Evolutionary conservation across 2,113 vertebrate genomes (phyloP), one percentile per base, ranked within the genome.

Genomic region (Myotis brandtii): DNA sequence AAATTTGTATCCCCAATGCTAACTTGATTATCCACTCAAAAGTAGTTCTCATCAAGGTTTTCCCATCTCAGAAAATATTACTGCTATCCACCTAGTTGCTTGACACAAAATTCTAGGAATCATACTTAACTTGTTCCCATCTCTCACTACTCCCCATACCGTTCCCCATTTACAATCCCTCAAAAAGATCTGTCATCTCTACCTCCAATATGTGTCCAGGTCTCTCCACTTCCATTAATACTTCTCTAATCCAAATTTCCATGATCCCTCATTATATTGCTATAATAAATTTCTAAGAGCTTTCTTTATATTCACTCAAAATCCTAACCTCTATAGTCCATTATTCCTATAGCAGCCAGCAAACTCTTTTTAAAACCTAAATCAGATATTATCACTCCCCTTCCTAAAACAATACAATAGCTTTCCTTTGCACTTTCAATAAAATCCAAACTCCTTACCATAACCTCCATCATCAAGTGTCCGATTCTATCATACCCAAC

Each of bases 281-380:
- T 75, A 30, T 18, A 27, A 25, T 89, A 64, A 91, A 93, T 88
- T 81, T 43, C 14, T 79, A 85, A 52, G 12, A 75, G 4, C 4
- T 70, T 6, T 67, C 27, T 54, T 81, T 83, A 66, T n/a, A 64
- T 82, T 27, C 50, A 18, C 11, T 89, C 86, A 92, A 86, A 86
- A 80, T 56, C 37, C 27, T 83, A 83, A 79, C 48, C 10, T 50
- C 43, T 77, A 77, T 0, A 82, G 9, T n/a, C 27, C 14, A 37
- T 70, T 8, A 16, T 92, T 67, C 23, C 16, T 64, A 59, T 0
- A 81, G 13, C 16, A 86, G 4, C 40, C 20, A 94, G 73, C 4
- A 64, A 91, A 84, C 5, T 76, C 11, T 69, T 91, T 86, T 82
- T 37, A 70, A 77, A 92, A 77, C 14, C 6, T 48, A 50, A 80